Percentiles rank a stretch among this genome's conserved stretches.
Conservation (phyloP, 1,140 invertebrate species). For the Aphaenogaster rudis region DNA sequence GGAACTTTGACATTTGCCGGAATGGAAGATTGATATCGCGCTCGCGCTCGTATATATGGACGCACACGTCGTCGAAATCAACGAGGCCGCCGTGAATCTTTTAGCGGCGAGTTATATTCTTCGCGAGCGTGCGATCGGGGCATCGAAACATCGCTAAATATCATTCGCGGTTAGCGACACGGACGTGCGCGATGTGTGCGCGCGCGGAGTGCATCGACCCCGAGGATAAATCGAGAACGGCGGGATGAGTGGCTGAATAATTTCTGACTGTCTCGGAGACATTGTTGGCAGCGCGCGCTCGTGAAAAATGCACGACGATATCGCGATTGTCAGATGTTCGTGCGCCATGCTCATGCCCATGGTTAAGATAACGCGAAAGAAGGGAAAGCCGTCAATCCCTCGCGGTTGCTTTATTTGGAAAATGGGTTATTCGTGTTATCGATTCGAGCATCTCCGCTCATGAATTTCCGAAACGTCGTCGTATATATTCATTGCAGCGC, state of each 20-base stretch:
- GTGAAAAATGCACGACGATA: conserved; percentile 47
- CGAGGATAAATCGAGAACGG: conserved; percentile 59
- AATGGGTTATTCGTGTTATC: not conserved
- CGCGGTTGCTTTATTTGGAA: not conserved
- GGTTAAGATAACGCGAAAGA: not conserved
- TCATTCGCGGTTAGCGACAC: conserved; percentile 10
- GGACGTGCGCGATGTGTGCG: not conserved
- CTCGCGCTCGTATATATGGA: not conserved
- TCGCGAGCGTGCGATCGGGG: not conserved
- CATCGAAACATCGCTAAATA: conserved; percentile 59
- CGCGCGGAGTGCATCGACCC: conserved; percentile 33
- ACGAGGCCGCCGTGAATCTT: conserved; percentile 55
- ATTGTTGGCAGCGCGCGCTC: conserved; percentile 38
- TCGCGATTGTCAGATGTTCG: conserved; percentile 27
- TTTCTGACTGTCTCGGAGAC: conserved; percentile 49
- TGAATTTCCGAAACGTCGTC: not conserved
- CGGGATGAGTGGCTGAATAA: conserved; percentile 46
- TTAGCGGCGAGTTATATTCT: conserved; percentile 49
- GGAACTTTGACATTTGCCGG: conserved; percentile 42
- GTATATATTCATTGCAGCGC: not conserved
- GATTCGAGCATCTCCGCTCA: not conserved
- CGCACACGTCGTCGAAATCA: conserved; percentile 27
- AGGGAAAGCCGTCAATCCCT: not conserved
- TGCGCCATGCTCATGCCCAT: not conserved
- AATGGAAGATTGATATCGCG: conserved; percentile 13